phyloP scores from a whole-genome alignment of 1,140 invertebrate genomes.

The Zaprionus africanus region DNA sequence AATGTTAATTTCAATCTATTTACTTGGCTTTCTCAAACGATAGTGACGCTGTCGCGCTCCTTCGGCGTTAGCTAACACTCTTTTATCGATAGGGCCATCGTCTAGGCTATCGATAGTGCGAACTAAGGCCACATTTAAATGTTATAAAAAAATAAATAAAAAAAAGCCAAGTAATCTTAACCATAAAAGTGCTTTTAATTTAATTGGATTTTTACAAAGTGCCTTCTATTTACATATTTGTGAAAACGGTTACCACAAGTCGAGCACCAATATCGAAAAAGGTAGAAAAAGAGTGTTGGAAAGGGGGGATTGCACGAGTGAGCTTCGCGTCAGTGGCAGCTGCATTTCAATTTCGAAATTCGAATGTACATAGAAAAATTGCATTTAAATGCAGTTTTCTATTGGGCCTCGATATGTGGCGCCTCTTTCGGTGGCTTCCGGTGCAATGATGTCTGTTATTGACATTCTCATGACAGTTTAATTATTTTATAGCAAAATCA shows the following conservation, averaged over 20 bases:
- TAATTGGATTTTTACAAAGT: conserved; percentile 54
- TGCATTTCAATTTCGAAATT: conserved; percentile 66
- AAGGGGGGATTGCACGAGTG: background rate
- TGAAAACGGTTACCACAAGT: background rate
- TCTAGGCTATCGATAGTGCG: no score
- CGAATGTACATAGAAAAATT: conserved; percentile 19
- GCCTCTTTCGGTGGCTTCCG: conserved; percentile 29
- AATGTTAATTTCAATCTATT: no score
- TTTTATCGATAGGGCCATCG: no score
- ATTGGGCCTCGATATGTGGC: conserved; percentile 12
- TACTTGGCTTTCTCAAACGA: no score
- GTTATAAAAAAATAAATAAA: no score
- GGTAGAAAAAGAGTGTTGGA: background rate
- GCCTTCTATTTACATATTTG: conserved; percentile 9
- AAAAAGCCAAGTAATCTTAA: background rate
- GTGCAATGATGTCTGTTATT: conserved; percentile 53
- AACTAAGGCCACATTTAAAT: no score
- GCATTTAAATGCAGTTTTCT: conserved; percentile 63
- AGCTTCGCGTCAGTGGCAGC: conserved; percentile 31
- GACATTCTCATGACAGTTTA: conserved; percentile 75
- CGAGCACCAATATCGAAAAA: conserved; percentile 6
- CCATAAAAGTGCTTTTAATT: conserved; percentile 37
- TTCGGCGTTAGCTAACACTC: no score
- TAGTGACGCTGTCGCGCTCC: no score
- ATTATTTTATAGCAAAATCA: conserved; percentile 68